These are phyloP conservation scores for Orchesella flavescens DNA, from an alignment of 2,888 invertebrate genomes.

Conservation along the genomic window DNA sequence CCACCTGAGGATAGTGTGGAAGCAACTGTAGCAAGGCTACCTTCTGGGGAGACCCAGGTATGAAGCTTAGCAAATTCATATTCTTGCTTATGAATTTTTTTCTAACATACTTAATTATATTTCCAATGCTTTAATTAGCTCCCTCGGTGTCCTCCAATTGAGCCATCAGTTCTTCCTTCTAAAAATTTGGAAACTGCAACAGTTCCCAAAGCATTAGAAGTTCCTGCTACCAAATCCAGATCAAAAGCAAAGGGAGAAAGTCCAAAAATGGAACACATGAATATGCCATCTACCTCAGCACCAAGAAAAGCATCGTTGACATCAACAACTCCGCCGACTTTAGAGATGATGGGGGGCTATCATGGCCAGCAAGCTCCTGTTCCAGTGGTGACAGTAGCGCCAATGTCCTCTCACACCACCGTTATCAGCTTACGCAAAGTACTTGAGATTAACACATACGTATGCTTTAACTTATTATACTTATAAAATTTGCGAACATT, in stretches of 20 bases:
- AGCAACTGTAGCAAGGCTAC: constrained; percentile 79
- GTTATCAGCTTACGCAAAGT: constrained; percentile 64
- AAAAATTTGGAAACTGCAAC: constrained; percentile 43
- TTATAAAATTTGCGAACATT: neutral
- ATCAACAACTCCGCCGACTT: constrained; percentile 46
- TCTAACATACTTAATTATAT: constrained; percentile 3
- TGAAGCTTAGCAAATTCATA: neutral
- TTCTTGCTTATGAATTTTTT: neutral
- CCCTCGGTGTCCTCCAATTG: constrained; percentile 71
- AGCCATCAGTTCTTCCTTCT: constrained; percentile 58
- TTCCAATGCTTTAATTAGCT: too few relatives aligned
- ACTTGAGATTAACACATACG: neutral
- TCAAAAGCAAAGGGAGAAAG: constrained; percentile 23
- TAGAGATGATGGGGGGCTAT: constrained; percentile 33
- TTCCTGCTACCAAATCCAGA: constrained; percentile 29
- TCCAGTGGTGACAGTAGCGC: constrained; percentile 71
- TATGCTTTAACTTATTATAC: constrained; percentile 15
- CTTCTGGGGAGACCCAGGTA: constrained; percentile 82
- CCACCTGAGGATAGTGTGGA: constrained; percentile 88
- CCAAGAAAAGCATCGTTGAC: constrained; percentile 60
- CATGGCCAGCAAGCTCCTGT: constrained; percentile 70
- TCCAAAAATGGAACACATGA: constrained; percentile 43
- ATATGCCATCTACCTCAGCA: neutral
- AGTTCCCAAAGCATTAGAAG: constrained; percentile 28
- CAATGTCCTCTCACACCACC: constrained; percentile 69